A percentile compares a stretch with the other conserved stretches of the same genome.
Evolutionary conservation across 2,888 invertebrate genomes (phyloP).

Genomic region (Drosophila stalkeri): DNA sequence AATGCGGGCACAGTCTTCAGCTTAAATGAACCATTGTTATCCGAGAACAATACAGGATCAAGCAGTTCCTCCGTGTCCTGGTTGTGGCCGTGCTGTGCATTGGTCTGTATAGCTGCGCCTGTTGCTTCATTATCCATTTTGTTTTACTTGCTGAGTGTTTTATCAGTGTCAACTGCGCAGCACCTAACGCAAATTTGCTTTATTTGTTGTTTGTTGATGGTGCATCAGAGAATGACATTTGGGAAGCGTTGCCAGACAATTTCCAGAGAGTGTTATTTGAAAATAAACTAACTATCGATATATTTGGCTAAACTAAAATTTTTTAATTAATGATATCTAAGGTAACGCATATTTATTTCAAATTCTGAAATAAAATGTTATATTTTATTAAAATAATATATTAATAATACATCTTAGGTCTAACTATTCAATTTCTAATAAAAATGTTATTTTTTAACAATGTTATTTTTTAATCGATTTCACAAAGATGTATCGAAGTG

Average conservation of each 20-base stretch:
- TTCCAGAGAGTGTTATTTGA: background rate
- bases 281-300: background rate
- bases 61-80: slow-evolving; percentile 78
- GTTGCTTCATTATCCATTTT: slow-evolving; percentile 44
- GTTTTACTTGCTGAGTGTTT: background rate
- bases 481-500: slow-evolving; percentile 1
- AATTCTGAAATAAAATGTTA: no score
- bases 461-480: background rate
- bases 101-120: slow-evolving; percentile 48
- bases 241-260: slow-evolving; percentile 27
- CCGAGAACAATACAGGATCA: slow-evolving; percentile 82
- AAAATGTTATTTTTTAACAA: background rate
- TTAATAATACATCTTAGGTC: background rate
- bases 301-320: background rate
- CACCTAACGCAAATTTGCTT: slow-evolving; percentile 33
- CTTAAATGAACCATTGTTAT: slow-evolving; percentile 75
- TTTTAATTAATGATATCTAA: background rate
- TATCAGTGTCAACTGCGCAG: slow-evolving; percentile 36
- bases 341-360: background rate
- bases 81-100: slow-evolving; percentile 32
- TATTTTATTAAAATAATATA: no score
- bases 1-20: slow-evolving; percentile 83
- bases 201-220: slow-evolving; percentile 49
- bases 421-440: background rate
- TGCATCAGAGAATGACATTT: slow-evolving; percentile 25